Base-by-base conservation (phyloP, 2,113 vertebrate species). In the Cygnus atratus region DNA sequence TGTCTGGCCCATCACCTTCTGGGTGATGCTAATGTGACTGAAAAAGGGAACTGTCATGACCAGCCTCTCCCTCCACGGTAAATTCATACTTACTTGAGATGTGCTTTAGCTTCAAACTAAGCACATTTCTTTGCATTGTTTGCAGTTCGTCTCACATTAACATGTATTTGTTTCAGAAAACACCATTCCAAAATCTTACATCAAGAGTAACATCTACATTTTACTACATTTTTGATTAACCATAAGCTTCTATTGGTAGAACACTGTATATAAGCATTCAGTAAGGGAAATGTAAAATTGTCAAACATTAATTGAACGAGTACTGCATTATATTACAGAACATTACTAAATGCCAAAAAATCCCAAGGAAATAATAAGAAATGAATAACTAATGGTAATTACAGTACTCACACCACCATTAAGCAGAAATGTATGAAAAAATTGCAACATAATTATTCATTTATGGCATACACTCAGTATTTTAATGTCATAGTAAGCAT, bases 341-440 rank as follows among this genome's bases (percentile, higher is more conserved):
- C 43, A 76, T 82, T 54, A 79, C 25, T 21, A 93, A 93, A 84
- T 44, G 58, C 26, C 67, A 88, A 90, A 75, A 90, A 87, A 62
- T 46, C 65, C 52, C 88, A 90, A 61, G 77, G 58, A 92, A 96
- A 88, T 62, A 63, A 67, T 43, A 55, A 48, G 29, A 91, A 90
- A 86, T 18, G 1, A 84, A 67, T 48, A 92, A 76, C 68, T 92
- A 72, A 84, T 25, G 39, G 48, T 94, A 95, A 95, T 81, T 84
- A 70, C 43, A 87, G 84, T 62, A 73, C 50, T 87, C 50, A 44
- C 18, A 62, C 10, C 28, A 58, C 43, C 73, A 94, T 91, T 92
- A 88, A 58, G 58, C 44, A 92, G 61, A 92, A 93, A 58, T 4
- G 35, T 39, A 81, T 81, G 18, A 93, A 87, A 87, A 91, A 70